Conservation (phyloP, 2,888 invertebrate species). For the Myopa testacea region DNA sequence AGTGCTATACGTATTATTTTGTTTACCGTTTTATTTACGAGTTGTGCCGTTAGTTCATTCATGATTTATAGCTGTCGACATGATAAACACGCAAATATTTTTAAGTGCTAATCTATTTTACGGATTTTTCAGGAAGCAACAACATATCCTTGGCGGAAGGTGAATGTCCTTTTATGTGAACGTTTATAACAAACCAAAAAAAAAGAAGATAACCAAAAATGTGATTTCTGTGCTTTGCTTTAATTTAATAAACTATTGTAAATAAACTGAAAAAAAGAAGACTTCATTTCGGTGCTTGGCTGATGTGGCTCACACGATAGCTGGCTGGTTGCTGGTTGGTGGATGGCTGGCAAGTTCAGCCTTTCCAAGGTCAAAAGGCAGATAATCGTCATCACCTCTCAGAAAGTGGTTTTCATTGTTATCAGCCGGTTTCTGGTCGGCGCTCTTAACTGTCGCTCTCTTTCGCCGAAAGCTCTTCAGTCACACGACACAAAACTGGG, state of each 20-base stretch:
- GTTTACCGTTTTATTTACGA: constrained; percentile 14
- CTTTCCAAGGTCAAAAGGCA: constrained; percentile 27
- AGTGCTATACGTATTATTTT: background rate
- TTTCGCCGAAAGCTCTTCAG: background rate
- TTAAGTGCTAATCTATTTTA: background rate
- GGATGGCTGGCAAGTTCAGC: background rate
- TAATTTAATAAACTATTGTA: background rate
- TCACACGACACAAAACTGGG: background rate
- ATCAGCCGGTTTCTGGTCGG: background rate
- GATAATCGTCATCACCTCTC: constrained; percentile 21
- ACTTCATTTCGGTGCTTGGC: background rate
- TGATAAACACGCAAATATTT: constrained; percentile 4
- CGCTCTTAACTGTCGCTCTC: background rate
- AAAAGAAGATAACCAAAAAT: background rate
- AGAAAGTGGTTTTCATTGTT: constrained; percentile 12
- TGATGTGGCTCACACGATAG: background rate
- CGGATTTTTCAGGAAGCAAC: background rate
- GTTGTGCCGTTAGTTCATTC: background rate
- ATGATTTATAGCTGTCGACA: constrained; percentile 1
- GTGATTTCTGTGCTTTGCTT: background rate
- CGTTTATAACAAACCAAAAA: too few relatives aligned
- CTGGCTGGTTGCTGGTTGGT: too few relatives aligned
- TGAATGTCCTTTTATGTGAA: background rate
- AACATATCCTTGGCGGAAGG: background rate
- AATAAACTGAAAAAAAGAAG: background rate